Evolutionary conservation across 1,140 invertebrate genomes (phyloP).

Genomic region (Anastrepha ludens): DNA sequence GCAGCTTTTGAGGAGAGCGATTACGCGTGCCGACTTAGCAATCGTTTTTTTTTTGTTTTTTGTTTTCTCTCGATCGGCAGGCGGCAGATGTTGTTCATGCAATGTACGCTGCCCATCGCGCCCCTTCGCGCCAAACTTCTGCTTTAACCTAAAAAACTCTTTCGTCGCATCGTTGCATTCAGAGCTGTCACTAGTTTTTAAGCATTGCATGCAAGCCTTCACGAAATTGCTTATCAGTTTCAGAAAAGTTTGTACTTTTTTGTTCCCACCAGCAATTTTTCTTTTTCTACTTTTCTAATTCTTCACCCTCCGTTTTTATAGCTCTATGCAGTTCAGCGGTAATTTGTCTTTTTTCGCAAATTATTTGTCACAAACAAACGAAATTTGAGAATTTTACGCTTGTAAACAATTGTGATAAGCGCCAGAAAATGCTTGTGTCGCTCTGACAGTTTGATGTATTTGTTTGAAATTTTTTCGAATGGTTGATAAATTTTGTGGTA

Average conservation of each 20-base stretch:
- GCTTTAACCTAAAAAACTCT: neutral
- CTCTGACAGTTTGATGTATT: slow-evolving; percentile 40
- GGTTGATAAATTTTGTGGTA: slow-evolving; percentile 34
- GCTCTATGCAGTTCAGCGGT: neutral
- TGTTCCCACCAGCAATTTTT: neutral
- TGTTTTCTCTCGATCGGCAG: neutral
- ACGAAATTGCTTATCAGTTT: slow-evolving; percentile 38
- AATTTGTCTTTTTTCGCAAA: slow-evolving; percentile 40
- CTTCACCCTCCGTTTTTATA: neutral
- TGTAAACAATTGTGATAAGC: slow-evolving; percentile 47
- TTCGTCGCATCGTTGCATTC: slow-evolving; percentile 19
- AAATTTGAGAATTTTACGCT: slow-evolving; percentile 32
- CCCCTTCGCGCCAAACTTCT: neutral
- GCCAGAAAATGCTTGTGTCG: slow-evolving; percentile 4
- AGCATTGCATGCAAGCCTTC: neutral
- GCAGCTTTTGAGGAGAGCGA: neutral
- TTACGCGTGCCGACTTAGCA: neutral
- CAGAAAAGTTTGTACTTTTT: neutral
- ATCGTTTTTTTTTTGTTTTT: neutral
- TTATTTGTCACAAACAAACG: slow-evolving; percentile 44
- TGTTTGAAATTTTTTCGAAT: neutral
- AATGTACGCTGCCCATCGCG: no score
- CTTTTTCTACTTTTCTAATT: neutral
- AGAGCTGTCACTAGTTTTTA: slow-evolving; percentile 22
- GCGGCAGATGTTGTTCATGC: neutral